Percentiles rank a stretch among this genome's conserved stretches.
Conservation (phyloP, 1,140 invertebrate species). For the Cydia amplana region DNA sequence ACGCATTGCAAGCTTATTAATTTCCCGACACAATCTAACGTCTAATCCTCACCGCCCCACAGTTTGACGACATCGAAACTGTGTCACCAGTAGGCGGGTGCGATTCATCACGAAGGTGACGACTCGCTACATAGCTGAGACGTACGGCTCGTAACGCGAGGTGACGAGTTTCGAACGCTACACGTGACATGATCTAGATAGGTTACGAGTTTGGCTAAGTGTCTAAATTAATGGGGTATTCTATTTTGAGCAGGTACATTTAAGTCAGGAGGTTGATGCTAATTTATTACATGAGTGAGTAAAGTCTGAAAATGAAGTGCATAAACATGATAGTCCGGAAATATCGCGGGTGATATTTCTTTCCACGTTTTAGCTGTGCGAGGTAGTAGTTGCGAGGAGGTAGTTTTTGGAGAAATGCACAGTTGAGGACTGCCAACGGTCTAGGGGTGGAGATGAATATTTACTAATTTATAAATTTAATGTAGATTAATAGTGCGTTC, state of each 20-base stretch:
- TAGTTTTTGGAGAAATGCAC: no score
- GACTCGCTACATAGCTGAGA: background rate
- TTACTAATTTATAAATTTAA: no score
- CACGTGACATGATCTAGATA: background rate
- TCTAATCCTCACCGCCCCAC: background rate
- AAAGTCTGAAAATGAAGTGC: no score
- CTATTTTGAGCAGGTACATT: background rate
- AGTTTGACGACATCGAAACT: background rate
- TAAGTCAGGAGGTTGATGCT: background rate
- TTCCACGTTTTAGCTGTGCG: no score
- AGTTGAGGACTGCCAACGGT: no score
- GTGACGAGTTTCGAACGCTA: background rate
- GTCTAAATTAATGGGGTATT: background rate
- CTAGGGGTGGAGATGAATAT: no score
- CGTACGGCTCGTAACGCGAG: background rate
- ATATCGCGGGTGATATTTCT: no score
- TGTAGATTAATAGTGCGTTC: no score
- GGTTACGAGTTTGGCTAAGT: background rate
- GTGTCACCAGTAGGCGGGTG: background rate
- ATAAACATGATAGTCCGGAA: no score
- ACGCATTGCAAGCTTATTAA: background rate
- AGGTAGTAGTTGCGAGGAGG: no score
- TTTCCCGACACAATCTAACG: background rate
- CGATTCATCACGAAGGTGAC: background rate
- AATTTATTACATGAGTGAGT: no score